phyloP scores from a whole-genome alignment of 1,140 invertebrate species.

The Ericerus pela region DNA sequence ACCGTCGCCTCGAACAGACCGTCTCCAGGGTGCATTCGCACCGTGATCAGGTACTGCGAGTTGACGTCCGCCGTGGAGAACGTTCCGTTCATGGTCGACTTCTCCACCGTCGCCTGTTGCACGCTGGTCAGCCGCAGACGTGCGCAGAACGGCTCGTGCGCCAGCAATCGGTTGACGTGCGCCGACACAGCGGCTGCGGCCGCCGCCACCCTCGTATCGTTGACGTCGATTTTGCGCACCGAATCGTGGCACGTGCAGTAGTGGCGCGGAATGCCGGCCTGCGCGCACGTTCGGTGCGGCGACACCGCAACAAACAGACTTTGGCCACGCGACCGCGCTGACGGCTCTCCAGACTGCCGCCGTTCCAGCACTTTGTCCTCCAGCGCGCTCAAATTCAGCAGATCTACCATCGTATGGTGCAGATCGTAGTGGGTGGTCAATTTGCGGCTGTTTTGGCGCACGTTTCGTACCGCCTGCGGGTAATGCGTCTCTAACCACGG shows the following conservation, averaged over 20 bases:
- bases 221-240: conserved; percentile 17
- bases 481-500: conserved; percentile 40
- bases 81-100: conserved; percentile 11
- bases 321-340: conserved; percentile 34
- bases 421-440: conserved; percentile 46
- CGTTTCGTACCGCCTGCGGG: conserved; percentile 33
- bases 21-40: conserved; percentile 21
- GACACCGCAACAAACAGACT: conserved; percentile 27
- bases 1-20: conserved; percentile 24
- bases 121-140: conserved; percentile 51
- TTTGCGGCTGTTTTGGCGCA: conserved; percentile 37
- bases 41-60: conserved; percentile 18
- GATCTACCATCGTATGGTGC: conserved; percentile 45
- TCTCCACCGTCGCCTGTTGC: conserved; percentile 15
- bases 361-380: conserved; percentile 31
- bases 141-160: conserved; percentile 40
- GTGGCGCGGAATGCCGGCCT: conserved; percentile 33
- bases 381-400: conserved; percentile 30
- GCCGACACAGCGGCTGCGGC: conserved; percentile 42
- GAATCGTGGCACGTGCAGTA: conserved; percentile 35
- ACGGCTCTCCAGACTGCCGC: conserved; percentile 26
- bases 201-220: conserved; percentile 24
- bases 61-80: not conserved
- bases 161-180: conserved; percentile 46
- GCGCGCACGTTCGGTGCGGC: conserved; percentile 31